Percentiles rank a stretch among this genome's conserved stretches.
Evolutionary conservation across 2,888 invertebrate species (phyloP).

Genomic region (Archips crataeganus): DNA sequence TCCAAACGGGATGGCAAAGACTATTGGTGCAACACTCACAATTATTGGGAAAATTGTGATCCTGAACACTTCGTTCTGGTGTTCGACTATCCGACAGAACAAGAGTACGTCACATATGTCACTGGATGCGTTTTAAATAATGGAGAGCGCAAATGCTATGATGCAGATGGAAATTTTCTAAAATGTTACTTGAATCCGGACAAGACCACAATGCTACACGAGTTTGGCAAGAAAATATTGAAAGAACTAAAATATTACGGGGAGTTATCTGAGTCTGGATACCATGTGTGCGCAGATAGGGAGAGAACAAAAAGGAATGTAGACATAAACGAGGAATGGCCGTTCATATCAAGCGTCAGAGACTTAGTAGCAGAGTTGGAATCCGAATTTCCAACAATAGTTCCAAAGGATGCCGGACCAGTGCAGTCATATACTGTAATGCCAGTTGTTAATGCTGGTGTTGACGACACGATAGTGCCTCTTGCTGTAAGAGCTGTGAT

Average conservation of each 20-base stretch:
- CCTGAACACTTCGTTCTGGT: constrained; percentile 27
- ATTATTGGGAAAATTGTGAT: constrained; percentile 37
- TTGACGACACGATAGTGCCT: constrained; percentile 7
- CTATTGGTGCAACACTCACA: constrained; percentile 8
- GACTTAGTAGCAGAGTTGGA: constrained; percentile 32
- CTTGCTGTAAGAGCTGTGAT: constrained; percentile 38
- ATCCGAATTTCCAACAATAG: constrained; percentile 22
- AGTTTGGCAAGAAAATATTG: constrained; percentile 20
- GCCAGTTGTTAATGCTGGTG: no score
- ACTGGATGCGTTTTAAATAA: constrained; percentile 29
- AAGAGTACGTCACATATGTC: constrained; percentile 6
- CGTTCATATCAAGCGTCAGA: constrained; percentile 22
- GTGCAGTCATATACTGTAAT: constrained; percentile 20
- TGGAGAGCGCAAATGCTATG: constrained; percentile 22
- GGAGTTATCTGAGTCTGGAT: no score
- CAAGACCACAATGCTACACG: constrained; percentile 17
- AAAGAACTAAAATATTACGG: constrained; percentile 23
- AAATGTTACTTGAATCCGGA: constrained; percentile 31
- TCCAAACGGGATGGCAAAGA: no score
- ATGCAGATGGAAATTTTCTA: constrained; percentile 16
- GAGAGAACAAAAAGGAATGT: constrained; percentile 5
- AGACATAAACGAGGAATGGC: constrained; percentile 31
- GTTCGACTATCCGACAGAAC: constrained; percentile 33
- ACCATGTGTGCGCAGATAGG: no score
- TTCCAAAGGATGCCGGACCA: constrained; percentile 21